Conservation (phyloP, 2,888 invertebrate species). For the Macaria liturata region DNA sequence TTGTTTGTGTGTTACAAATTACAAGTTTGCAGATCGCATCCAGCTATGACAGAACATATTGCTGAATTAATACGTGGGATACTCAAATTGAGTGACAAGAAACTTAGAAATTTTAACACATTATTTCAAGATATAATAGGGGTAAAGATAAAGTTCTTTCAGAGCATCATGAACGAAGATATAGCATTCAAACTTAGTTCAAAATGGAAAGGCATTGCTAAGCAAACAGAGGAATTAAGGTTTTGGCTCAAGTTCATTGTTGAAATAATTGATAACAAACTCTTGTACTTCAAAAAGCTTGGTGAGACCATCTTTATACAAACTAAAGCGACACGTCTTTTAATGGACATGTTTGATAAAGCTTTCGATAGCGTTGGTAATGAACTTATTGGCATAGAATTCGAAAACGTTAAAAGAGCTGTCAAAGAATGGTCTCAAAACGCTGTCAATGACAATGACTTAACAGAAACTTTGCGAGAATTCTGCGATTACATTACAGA, state of each 20-base stretch:
- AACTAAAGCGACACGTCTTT: constrained; percentile 43
- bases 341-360: constrained; percentile 54
- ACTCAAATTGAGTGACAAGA: constrained; percentile 37
- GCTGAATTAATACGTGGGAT: constrained; percentile 42
- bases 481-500: constrained; percentile 7
- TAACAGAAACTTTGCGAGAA: not conserved
- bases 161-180: constrained; percentile 34
- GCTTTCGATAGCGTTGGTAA: constrained; percentile 38
- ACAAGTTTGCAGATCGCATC: constrained; percentile 45
- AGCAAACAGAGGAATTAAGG: constrained; percentile 28
- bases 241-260: constrained; percentile 27
- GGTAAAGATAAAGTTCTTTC: constrained; percentile 31
- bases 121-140: constrained; percentile 25
- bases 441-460: not conserved
- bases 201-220: constrained; percentile 20
- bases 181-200: constrained; percentile 28
- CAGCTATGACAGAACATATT: constrained; percentile 45
- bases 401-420: constrained; percentile 35
- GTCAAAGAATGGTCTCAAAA: constrained; percentile 37
- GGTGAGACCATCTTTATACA: constrained; percentile 25
- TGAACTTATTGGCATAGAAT: constrained; percentile 38
- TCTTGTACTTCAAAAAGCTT: constrained; percentile 33
- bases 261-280: constrained; percentile 37
- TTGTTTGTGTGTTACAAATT: constrained; percentile 40
- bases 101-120: constrained; percentile 32